Evolutionary conservation across 2,797 vertebrate genomes (phyloP).

Genomic region (Cynopterus sphinx): DNA sequence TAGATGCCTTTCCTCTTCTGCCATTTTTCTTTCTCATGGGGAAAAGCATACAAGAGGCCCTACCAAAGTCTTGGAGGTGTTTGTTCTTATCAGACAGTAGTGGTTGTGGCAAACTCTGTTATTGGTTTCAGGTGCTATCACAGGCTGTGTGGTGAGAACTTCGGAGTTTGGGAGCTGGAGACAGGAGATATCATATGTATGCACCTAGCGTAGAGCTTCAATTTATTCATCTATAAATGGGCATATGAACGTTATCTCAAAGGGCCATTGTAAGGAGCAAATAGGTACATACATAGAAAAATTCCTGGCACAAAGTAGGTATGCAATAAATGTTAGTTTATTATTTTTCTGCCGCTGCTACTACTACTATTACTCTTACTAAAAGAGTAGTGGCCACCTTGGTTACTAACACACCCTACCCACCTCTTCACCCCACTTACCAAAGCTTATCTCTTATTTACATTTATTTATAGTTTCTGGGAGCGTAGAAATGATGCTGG

Average conservation of each 20-base stretch:
- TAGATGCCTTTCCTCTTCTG: not conserved
- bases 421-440: not conserved
- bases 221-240: not conserved
- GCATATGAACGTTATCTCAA: not conserved
- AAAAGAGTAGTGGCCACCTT: not conserved
- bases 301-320: not conserved
- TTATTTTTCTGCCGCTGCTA: not conserved
- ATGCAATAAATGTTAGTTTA: not conserved
- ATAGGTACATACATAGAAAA: not conserved
- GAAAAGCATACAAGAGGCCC: not conserved
- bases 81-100: not conserved
- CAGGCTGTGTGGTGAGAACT: not conserved
- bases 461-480: not conserved
- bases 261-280: not conserved
- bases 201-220: not conserved
- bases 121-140: not conserved
- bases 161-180: not conserved
- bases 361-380: not conserved
- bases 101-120: not conserved
- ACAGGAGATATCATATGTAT: not conserved
- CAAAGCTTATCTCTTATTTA: not conserved
- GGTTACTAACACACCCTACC: not conserved
- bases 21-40: not conserved
- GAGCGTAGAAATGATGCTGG: not conserved
- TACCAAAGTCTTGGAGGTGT: not conserved